Evolutionary conservation across 1,140 invertebrate genomes (phyloP), one percentile per base, ranked within the genome.

Genomic region (Pachypeltis micranthus): DNA sequence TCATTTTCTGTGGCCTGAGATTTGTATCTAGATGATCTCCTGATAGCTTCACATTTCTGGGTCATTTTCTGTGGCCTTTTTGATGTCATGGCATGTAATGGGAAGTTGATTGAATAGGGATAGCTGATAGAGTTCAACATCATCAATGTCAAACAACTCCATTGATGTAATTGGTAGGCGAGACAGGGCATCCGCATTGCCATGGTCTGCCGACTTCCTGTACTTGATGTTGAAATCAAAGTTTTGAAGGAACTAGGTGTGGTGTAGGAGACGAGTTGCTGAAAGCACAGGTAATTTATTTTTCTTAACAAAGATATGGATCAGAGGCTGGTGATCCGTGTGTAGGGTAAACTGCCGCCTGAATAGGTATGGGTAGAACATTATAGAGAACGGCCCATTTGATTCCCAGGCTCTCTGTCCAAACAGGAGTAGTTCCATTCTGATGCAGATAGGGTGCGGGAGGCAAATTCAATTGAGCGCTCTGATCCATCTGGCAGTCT

Each of bases 221-320:
- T 63, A 65, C 19, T 58, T 62, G 3, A 62, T 65, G 16, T 65
- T 57, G 26, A 59, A 66, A 39, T 66, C 27, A 59, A 66, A 66
- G 19, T n/a, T 25, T 19, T 47, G 58, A 1, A 66, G 29, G 28
- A 63, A 64, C 7, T 55, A 28, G 0, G 63, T 56, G 24, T 56
- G 64, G 7, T 61, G 44, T 34, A 54, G 28, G 10, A 51, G 28
- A 21, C 65, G 25, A 59, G 31, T 39, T 10, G 31, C 31, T 10
- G 31, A 39, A 39, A 39, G 31, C 23, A 34, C 56, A 24, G 61
- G 60, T 1, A 58, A 24, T 29, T 31, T 58, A n/a, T 63, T 58
- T 29, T 57, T 63, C 7, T n/a, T 14, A 2, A 44, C 55, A 26
- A 65, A 59, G 28, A 65, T 65, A 14, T 56, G 24, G 23, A 47